phyloP scores from a whole-genome alignment of 1,140 invertebrate species.

The Thalassaphorura encarpata region DNA sequence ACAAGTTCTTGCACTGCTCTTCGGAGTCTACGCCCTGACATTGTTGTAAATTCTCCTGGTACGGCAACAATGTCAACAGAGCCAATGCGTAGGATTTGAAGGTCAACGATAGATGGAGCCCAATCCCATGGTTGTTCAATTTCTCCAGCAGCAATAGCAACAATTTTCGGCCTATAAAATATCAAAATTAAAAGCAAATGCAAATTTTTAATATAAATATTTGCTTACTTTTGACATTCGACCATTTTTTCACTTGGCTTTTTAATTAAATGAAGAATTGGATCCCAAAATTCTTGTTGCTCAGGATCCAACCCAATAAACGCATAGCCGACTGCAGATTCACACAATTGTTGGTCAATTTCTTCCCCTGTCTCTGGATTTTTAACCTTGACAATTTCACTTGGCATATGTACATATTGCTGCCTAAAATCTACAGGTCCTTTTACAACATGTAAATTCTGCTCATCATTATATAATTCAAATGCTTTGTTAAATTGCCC shows the following conservation, averaged over 20 bases:
- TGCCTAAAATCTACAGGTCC: conserved; percentile 2
- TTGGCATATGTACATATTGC: conserved; percentile 10
- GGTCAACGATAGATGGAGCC: conserved; percentile 9
- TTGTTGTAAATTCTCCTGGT: conserved; percentile 19
- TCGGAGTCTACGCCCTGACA: conserved; percentile 13
- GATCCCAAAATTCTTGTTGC: not conserved
- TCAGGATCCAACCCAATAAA: conserved; percentile 4
- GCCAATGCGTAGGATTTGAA: conserved; percentile 8
- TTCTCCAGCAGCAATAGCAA: conserved; percentile 10
- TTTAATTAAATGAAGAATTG: not conserved
- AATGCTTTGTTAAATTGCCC: conserved; percentile 2
- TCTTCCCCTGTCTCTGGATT: not conserved
- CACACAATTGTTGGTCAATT: not conserved
- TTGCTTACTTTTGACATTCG: not conserved
- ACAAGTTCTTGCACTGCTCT: not conserved
- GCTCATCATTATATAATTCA: conserved; percentile 5
- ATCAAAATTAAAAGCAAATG: not conserved
- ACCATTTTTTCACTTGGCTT: not conserved
- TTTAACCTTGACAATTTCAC: not conserved
- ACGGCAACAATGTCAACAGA: conserved; percentile 2
- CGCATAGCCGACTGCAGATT: conserved; percentile 6
- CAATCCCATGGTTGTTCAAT: not conserved
- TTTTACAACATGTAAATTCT: not conserved
- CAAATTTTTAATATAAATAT: not conserved
- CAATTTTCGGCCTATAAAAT: conserved; percentile 5